Conservation (phyloP, 2,113 vertebrate genomes). For the Apeltes quadracus region DNA sequence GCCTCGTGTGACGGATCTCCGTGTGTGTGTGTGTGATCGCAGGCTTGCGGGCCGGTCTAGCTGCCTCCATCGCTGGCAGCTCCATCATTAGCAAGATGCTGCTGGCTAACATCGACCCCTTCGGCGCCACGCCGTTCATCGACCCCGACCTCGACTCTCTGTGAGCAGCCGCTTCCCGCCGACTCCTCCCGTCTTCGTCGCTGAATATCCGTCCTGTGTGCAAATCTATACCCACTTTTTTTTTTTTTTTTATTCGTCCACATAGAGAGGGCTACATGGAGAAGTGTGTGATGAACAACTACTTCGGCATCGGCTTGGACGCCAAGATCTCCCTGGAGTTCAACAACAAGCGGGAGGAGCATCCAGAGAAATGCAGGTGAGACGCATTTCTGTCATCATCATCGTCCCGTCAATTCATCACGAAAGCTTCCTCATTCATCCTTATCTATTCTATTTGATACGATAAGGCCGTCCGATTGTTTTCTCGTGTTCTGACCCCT, state of each 20-base stretch:
- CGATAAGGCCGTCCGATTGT: neutral
- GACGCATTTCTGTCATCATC: neutral
- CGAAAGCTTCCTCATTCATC: neutral
- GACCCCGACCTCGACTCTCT: slow-evolving; percentile 95
- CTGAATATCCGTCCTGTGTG: neutral
- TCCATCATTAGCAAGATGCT: slow-evolving; percentile 99
- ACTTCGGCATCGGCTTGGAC: slow-evolving; percentile 97
- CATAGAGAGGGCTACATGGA: slow-evolving; percentile 95
- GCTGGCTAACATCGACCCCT: slow-evolving; percentile 95
- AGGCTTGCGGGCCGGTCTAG: slow-evolving; percentile 95
- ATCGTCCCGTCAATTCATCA: neutral
- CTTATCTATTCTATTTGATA: too few relatives aligned
- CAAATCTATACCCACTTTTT: neutral
- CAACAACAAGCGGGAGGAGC: slow-evolving; percentile 97
- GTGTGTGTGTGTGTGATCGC: slow-evolving; percentile 47
- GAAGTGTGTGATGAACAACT: slow-evolving; percentile 99
- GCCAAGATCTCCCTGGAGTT: slow-evolving; percentile 99
- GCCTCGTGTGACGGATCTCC: slow-evolving; percentile 5
- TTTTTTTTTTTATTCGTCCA: neutral
- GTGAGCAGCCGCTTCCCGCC: slow-evolving; percentile 80
- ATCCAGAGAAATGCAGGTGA: slow-evolving; percentile 98
- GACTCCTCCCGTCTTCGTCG: neutral
- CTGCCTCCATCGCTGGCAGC: slow-evolving; percentile 97
- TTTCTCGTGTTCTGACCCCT: neutral
- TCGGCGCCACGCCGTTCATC: slow-evolving; percentile 95